These are phyloP conservation scores for Achatina immaculata DNA, from an alignment of 1,140 invertebrate species.

Conservation along the genomic window DNA sequence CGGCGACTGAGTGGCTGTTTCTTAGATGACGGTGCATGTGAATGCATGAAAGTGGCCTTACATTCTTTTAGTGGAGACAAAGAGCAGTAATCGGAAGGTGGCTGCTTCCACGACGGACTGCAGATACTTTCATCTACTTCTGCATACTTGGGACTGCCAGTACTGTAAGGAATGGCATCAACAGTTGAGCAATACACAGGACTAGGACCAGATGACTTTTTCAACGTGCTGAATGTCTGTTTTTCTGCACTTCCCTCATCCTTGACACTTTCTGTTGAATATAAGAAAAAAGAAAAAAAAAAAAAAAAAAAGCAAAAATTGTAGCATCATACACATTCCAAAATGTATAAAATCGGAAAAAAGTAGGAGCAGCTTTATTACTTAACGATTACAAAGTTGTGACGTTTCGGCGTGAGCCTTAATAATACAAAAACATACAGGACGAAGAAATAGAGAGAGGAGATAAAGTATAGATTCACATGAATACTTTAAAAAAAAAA, in stretches of 20 bases:
- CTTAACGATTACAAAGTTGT: too few relatives aligned
- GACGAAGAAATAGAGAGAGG: too few relatives aligned
- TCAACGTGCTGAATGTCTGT: not conserved
- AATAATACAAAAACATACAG: too few relatives aligned
- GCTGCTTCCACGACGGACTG: not conserved
- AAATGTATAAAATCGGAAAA: too few relatives aligned
- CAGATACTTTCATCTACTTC: conserved; percentile 3
- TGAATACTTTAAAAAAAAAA: too few relatives aligned
- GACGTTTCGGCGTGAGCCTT: too few relatives aligned
- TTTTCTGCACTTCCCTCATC: not conserved
- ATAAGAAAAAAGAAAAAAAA: not conserved
- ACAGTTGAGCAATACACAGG: conserved; percentile 10
- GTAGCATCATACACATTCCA: not conserved
- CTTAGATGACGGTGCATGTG: conserved; percentile 1
- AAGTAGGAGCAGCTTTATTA: too few relatives aligned
- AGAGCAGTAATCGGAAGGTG: conserved; percentile 8
- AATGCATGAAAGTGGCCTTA: not conserved
- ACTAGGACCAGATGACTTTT: not conserved
- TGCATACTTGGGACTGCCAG: conserved; percentile 28
- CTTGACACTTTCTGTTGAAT: not conserved
- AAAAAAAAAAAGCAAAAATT: not conserved
- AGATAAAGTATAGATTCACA: too few relatives aligned
- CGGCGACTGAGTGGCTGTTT: conserved; percentile 18
- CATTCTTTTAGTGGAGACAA: conserved; percentile 1
- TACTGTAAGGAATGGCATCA: conserved; percentile 31